These are phyloP conservation scores for Patella vulgata DNA, from an alignment of 1,140 invertebrate species.

Conservation along the genomic window DNA sequence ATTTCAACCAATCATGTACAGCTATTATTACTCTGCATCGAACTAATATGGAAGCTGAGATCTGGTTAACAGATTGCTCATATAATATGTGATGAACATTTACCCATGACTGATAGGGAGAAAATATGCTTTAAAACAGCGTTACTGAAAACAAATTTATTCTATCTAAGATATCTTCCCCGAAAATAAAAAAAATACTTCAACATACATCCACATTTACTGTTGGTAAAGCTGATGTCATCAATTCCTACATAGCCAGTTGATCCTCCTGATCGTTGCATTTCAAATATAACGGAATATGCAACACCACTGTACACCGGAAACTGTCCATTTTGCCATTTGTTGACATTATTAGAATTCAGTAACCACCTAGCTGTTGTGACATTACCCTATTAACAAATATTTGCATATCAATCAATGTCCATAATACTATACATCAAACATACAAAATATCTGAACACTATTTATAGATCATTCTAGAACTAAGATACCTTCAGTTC, in stretches of 20 bases:
- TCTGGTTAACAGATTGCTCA: too few relatives aligned
- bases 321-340: constrained; percentile 10
- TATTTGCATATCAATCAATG: too few relatives aligned
- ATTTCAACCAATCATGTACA: too few relatives aligned
- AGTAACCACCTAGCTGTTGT: constrained; percentile 12
- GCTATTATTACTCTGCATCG: too few relatives aligned
- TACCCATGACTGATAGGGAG: too few relatives aligned
- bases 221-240: constrained; percentile 47
- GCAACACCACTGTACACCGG: constrained; percentile 6
- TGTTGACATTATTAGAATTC: background rate
- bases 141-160: background rate
- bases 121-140: background rate
- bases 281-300: constrained; percentile 9
- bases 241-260: constrained; percentile 60
- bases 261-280: background rate
- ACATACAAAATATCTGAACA: too few relatives aligned
- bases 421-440: too few relatives aligned
- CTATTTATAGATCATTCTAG: too few relatives aligned
- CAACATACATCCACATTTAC: constrained; percentile 28
- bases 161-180: constrained; percentile 12
- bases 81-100: too few relatives aligned
- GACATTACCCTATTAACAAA: too few relatives aligned
- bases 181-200: background rate
- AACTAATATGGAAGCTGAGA: too few relatives aligned
- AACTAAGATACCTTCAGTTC: too few relatives aligned